A percentile compares a stretch with the other conserved stretches of the same genome.
These are phyloP conservation scores for Ailurus styani DNA, from an alignment of 2,113 vertebrate genomes.

Conservation along the genomic window DNA sequence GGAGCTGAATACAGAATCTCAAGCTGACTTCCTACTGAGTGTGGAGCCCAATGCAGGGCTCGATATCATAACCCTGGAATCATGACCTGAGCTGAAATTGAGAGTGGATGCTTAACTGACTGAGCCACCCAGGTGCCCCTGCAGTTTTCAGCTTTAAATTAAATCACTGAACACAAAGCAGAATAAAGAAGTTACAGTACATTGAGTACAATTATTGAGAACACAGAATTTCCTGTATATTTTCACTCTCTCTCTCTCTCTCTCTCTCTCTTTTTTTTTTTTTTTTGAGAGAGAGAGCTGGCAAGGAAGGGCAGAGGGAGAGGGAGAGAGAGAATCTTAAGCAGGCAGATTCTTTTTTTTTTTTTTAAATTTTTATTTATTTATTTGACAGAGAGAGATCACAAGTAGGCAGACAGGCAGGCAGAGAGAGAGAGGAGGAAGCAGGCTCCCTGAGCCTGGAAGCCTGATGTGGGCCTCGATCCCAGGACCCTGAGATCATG, in stretches of 20 bases:
- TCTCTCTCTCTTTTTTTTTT: neutral
- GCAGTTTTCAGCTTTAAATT: neutral
- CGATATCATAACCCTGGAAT: neutral
- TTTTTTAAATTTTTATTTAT: too few species aligned
- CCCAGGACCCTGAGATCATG: too few species aligned
- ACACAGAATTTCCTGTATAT: neutral
- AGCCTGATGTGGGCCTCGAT: too few species aligned
- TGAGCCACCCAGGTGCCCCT: neutral
- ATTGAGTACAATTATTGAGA: neutral
- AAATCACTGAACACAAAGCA: neutral
- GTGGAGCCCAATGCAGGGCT: neutral
- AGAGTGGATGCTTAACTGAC: neutral
- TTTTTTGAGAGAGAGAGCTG: neutral
- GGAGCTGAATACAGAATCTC: neutral
- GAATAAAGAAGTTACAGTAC: neutral
- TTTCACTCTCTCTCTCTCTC: neutral
- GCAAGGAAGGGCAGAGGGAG: neutral
- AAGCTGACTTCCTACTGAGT: neutral
- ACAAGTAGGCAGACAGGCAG: too few species aligned
- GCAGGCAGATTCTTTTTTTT: too few species aligned
- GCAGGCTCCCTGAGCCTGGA: too few species aligned
- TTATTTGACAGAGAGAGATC: too few species aligned
- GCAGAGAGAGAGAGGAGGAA: too few species aligned
- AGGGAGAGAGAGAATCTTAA: neutral
- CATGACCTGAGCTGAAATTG: neutral